Evolutionary conservation across 2,113 vertebrate genomes (phyloP), one percentile per base, ranked within the genome.

Genomic region (Nanorana parkeri): DNA sequence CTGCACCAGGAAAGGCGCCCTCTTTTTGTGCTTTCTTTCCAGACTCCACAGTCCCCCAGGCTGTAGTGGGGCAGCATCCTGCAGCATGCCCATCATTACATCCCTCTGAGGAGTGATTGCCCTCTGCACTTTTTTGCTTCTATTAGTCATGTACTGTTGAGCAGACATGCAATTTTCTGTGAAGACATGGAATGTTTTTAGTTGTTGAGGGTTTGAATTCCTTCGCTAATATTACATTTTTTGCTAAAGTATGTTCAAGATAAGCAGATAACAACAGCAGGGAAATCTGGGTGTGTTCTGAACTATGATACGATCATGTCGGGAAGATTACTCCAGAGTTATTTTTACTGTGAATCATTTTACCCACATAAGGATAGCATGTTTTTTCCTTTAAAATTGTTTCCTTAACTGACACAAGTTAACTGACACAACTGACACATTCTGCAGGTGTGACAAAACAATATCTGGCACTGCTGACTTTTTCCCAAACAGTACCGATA

Each of bases 291-390:
- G 69, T 56, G 80, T 75, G 26, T 29, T 63, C 58, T 67, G 68
- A 5, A 66, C 65, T 28, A 23, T n/a, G 51, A n/a, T 24, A 56
- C 11, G 13, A 64, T 52, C 41, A 32, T 29, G 11, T 29, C 7
- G 54, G n/a, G n/a, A 13, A 61, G 58, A 71, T 72, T 51, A 29
- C 66, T 66, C 32, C n/a, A 52, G 68, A 21, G 16, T 64, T 81
- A 58, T 81, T 81, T 52, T 81, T 20, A 51, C 17, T 26, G 29
- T 77, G 84, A 63, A 52, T 55, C 63, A 83, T 55, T 67, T 58
- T 85, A 88, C 88, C 88, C 84, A 81, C 68, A 41, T 81, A 47
- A 68, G 63, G 23, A 81, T 63, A 29, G 20, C 58, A 69, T 71
- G 61, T 76, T 66, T 65, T 51, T 56, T 77, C 72, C 54, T 54